Evolutionary conservation across 2,113 vertebrate genomes (phyloP).

Genomic region (Cnemophilus loriae): DNA sequence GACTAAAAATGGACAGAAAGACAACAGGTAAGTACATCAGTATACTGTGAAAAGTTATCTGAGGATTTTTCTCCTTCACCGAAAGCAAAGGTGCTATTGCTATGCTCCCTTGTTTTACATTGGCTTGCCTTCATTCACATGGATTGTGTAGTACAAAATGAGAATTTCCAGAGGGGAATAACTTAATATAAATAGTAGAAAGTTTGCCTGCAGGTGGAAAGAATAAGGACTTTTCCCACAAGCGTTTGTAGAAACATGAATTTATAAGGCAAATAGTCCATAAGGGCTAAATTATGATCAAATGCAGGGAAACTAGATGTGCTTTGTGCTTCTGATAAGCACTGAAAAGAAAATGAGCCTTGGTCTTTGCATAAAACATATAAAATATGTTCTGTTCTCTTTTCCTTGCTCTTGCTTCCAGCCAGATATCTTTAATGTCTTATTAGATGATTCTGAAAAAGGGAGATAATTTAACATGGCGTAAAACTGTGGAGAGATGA

Average conservation of each 20-base stretch:
- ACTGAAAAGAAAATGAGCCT: background rate
- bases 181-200: background rate
- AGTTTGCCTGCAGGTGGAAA: background rate
- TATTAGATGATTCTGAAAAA: background rate
- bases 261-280: background rate
- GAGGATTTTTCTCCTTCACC: background rate
- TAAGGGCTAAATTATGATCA: background rate
- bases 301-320: background rate
- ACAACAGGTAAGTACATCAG: background rate
- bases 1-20: background rate
- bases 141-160: background rate
- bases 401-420: background rate
- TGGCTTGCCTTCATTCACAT: background rate
- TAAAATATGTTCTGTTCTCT: background rate
- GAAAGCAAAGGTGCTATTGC: background rate
- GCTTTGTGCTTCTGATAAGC: background rate
- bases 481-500: background rate
- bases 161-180: background rate
- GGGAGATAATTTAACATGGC: background rate
- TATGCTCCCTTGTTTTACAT: background rate
- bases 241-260: background rate
- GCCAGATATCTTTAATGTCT: background rate
- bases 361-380: background rate
- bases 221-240: background rate
- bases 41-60: background rate